Evolutionary conservation across 2,113 vertebrate genomes (phyloP).

Genomic region (Amphiprion ocellaris): DNA sequence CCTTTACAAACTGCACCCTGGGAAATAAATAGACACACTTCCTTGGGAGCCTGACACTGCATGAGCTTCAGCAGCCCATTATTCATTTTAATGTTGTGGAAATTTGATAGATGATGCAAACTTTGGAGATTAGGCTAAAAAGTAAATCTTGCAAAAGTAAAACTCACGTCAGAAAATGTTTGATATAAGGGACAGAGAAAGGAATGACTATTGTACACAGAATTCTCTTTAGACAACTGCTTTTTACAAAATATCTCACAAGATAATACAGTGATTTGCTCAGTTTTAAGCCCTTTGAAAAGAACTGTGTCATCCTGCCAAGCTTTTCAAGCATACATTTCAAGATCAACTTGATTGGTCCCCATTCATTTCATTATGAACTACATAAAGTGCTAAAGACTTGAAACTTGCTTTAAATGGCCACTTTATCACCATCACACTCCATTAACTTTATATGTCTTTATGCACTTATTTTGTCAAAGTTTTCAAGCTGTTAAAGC

Average conservation of each 20-base stretch:
- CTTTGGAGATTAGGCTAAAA: constrained; percentile 53
- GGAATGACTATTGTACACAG: background rate
- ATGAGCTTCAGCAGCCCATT: constrained; percentile 51
- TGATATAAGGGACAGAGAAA: constrained; percentile 3
- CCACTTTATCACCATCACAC: background rate
- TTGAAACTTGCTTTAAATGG: background rate
- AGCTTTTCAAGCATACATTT: background rate
- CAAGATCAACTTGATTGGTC: background rate
- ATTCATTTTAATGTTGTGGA: constrained; percentile 70
- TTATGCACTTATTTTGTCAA: background rate
- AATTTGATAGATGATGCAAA: constrained; percentile 54
- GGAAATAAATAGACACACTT: constrained; percentile 77
- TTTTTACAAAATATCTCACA: background rate
- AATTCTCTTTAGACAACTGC: background rate
- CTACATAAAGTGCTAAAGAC: background rate
- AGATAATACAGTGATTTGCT: background rate
- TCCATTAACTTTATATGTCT: background rate
- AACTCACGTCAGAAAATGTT: constrained; percentile 22
- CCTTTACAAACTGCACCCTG: constrained; percentile 79
- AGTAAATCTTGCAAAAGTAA: constrained; percentile 46
- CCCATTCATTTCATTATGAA: background rate
- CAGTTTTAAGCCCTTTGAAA: background rate
- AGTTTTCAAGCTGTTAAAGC: background rate
- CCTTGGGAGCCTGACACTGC: constrained; percentile 60
- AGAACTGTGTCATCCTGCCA: background rate